Conservation (phyloP, 2,113 vertebrate genomes). For the Salvelinus alpinus region DNA sequence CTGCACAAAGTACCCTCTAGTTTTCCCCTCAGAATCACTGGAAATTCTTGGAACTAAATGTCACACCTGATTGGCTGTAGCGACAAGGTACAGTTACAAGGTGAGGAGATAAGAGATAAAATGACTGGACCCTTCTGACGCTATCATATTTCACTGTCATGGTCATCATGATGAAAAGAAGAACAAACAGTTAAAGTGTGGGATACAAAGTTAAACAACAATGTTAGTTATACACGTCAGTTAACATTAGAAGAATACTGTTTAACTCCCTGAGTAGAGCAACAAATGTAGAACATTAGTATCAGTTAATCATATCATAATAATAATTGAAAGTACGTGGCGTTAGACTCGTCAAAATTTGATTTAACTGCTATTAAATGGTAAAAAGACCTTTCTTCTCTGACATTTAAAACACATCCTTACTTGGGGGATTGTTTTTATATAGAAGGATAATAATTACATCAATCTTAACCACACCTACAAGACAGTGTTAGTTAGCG, state of each 20-base stretch:
- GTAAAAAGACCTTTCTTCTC: constrained; percentile 18
- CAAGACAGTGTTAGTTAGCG: background rate
- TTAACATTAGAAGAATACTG: background rate
- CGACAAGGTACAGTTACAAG: background rate
- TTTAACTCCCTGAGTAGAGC: background rate
- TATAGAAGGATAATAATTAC: constrained; percentile 16
- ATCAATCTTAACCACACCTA: too few relatives aligned
- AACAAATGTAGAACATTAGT: background rate
- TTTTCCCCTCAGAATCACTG: background rate
- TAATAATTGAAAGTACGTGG: background rate
- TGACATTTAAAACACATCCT: constrained; percentile 14
- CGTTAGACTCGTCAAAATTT: constrained; percentile 9
- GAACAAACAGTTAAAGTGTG: too few relatives aligned
- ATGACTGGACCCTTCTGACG: too few relatives aligned
- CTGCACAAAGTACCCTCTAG: background rate
- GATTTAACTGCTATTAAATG: constrained; percentile 37
- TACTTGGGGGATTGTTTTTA: constrained; percentile 24
- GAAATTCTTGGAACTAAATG: background rate
- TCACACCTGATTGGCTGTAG: background rate
- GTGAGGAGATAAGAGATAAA: background rate
- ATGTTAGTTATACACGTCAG: background rate
- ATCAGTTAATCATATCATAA: background rate
- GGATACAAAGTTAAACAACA: too few relatives aligned
- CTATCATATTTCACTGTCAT: too few relatives aligned
- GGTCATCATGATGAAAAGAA: too few relatives aligned